phyloP scores from a whole-genome alignment of 2,888 invertebrate species.

The Laothoe populi region DNA sequence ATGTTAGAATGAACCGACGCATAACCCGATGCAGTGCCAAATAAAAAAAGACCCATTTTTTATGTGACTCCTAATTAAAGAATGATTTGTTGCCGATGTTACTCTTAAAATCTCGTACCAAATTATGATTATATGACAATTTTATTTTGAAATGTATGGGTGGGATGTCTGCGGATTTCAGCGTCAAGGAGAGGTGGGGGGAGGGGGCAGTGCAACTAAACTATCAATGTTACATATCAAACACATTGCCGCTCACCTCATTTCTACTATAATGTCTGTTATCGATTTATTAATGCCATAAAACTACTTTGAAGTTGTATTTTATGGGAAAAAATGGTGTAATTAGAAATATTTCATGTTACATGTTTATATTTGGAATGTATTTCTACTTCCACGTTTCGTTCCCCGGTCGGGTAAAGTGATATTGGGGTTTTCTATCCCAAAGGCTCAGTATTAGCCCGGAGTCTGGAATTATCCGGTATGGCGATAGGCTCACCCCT shows the following conservation, averaged over 20 bases:
- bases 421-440: no score
- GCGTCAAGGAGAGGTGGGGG: neutral
- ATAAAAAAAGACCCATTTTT: conserved; percentile 65
- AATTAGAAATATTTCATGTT: conserved; percentile 8
- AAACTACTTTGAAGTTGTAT: conserved; percentile 18
- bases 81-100: conserved; percentile 68
- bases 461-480: no score
- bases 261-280: conserved; percentile 3
- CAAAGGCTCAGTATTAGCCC: no score
- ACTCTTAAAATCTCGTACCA: conserved; percentile 48
- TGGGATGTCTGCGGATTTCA: neutral
- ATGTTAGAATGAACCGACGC: conserved; percentile 50
- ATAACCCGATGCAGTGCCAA: conserved; percentile 63
- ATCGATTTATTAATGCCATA: conserved; percentile 21
- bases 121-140: conserved; percentile 45
- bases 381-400: neutral
- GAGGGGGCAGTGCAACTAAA: neutral
- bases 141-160: conserved; percentile 32
- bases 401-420: no score
- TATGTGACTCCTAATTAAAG: conserved; percentile 72
- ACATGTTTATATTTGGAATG: neutral
- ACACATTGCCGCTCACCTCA: conserved; percentile 1
- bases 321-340: conserved; percentile 21
- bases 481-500: no score
- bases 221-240: conserved; percentile 2